These are phyloP conservation scores for Turritopsis dohrnii DNA, from an alignment of 30 jellyfish, hydroid and myxozoan genomes.

Conservation along the genomic window DNA sequence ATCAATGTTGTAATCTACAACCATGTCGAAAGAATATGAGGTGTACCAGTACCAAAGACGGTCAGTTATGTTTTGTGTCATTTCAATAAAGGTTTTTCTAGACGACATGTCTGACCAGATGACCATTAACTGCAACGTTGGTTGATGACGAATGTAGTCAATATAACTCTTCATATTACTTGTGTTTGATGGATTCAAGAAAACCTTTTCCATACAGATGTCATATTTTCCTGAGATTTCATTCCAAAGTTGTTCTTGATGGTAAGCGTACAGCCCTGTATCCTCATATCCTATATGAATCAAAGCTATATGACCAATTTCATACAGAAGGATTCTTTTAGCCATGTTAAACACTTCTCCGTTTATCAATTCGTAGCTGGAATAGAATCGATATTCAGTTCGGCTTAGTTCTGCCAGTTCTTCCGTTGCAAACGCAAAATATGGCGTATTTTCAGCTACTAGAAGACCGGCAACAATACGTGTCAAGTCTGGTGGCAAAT, in stretches of 20 bases:
- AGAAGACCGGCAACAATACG: not conserved
- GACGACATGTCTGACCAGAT: not conserved
- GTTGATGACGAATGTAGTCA: not conserved
- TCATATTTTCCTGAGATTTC: not conserved
- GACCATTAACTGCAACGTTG: not conserved
- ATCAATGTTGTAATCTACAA: not conserved
- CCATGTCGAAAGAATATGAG: not conserved
- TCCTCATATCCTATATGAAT: not conserved
- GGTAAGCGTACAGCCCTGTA: not conserved
- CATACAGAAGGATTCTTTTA: not conserved
- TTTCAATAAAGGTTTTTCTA: not conserved
- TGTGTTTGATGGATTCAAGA: not conserved
- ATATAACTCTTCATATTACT: not conserved
- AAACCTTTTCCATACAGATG: not conserved
- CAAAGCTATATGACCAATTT: not conserved
- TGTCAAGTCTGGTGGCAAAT: not conserved
- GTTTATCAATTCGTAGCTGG: slow-evolving; percentile 1
- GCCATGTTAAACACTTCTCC: not conserved
- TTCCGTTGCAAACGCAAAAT: slow-evolving; percentile 1
- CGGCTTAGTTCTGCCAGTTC: not conserved
- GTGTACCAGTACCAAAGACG: slow-evolving; percentile 18
- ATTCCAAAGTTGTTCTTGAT: not conserved
- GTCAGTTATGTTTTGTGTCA: not conserved
- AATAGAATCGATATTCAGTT: not conserved
- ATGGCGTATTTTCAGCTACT: not conserved